Evolutionary conservation across 35 echinoderm and acorn worm species (phyloP), one percentile per base, ranked within the genome.

Genomic region (Ptychodera flava): DNA sequence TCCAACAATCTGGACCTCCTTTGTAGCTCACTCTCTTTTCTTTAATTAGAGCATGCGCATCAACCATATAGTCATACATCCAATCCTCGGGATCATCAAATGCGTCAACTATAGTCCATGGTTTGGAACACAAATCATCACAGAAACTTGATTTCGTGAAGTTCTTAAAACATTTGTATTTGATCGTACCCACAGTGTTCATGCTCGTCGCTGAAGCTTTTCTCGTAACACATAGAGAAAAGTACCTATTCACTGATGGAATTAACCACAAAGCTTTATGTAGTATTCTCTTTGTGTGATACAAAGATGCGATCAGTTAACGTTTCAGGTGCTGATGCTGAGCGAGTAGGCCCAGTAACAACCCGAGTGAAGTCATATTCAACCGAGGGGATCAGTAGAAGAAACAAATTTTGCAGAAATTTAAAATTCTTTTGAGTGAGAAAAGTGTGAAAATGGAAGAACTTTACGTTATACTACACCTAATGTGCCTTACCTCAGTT

Each of bases 321-420:
- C 33, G 79, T 35, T 16, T 83, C 2, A 6, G 82, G 35, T 0
- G 34, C 30, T 1, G 34, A 36, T 0, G 87, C 76, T 29, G 83
- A 36, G 14, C 79, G 34, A 14, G 87, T 89, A 27, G 87, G 87
- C 6, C 78, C 35, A 28, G 29, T 37, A 22, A 91, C 78, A 29
- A 91, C 33, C 80, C 86, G 83, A 30, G 34, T 22, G 45, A 91
- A 37, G 29, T 91, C 32, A 38, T 78, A 85, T 15, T 79, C 35
- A 64, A n/a, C n/a, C n/a, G n/a, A n/a, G n/a, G n/a, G n/a, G n/a
- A n/a, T n/a, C n/a, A n/a, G n/a, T n/a, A n/a, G n/a, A n/a, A n/a
- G n/a, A n/a, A n/a, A n/a, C n/a, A n/a, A n/a, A n/a, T n/a, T n/a
- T n/a, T n/a, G n/a, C n/a, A n/a, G n/a, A n/a, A n/a, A n/a, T n/a